Evolutionary conservation across 1,140 invertebrate species (phyloP), one percentile per base, ranked within the genome.

Genomic region (Drosophila novamexicana): DNA sequence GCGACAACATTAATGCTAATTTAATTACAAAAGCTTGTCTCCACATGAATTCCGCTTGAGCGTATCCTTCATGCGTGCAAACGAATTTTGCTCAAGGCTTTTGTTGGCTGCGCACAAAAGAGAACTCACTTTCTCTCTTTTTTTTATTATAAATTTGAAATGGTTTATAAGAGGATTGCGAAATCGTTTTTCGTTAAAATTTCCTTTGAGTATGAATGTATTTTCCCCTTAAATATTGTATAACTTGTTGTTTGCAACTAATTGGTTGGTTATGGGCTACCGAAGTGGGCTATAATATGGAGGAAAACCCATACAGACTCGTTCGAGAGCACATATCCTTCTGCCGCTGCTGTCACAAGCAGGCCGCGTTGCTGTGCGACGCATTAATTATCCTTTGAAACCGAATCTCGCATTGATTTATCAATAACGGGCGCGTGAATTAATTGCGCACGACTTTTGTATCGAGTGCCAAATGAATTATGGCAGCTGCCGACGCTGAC

Each of bases 351-450:
- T 84, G 81, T 80, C 81, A 84, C 29, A 10, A n/a, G 47, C 81
- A 85, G 77, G 36, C 39, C 50, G 54, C 54, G 59, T 52, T 47
- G 54, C 66, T 45, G 53, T 52, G 75, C 63, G 68, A 69, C 79
- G 83, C 79, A 88, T 86, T 88, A 86, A 86, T 86, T 86, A 86
- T 86, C 84, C 83, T 79, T 88, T 86, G 84, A 74, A 80, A 77
- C 57, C 58, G 36, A 71, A 74, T 83, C 59, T 40, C 37, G 56
- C 59, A 78, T 78, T 78, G 82, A 86, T 86, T 88, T 88, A 88
- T 88, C 69, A 75, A 67, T 79, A 77, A 44, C 53, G 44, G 47
- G 50, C 76, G 71, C 71, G 69, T 70, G 83, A 86, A 88, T 83
- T 86, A 88, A 83, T 82, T 76, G 83, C 75, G 75, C 58, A 45